Evolutionary conservation across 92 coral and sea anemone genomes (phyloP).

Genomic region (Porites cylindrica): DNA sequence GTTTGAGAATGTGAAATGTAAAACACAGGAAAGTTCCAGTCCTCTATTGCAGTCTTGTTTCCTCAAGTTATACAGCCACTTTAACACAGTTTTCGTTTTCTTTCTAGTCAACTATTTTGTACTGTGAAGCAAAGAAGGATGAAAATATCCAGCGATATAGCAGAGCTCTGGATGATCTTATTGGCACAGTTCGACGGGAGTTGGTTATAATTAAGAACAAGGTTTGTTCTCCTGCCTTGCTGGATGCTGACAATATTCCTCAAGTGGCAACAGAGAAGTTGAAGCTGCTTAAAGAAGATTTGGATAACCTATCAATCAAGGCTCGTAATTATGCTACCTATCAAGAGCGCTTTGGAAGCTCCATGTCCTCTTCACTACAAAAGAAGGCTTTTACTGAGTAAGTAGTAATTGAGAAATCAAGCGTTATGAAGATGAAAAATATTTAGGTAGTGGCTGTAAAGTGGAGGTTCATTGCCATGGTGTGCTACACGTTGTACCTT

Average conservation of each 20-base stretch:
- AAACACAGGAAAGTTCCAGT: too few relatives aligned
- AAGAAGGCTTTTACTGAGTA: conserved; percentile 84
- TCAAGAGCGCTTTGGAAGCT: conserved; percentile 90
- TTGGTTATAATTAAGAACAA: conserved; percentile 83
- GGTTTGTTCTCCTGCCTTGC: conserved; percentile 85
- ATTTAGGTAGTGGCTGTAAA: too few relatives aligned
- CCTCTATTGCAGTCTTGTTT: too few relatives aligned
- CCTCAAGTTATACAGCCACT: too few relatives aligned
- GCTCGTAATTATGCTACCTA: conserved; percentile 86
- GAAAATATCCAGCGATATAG: conserved; percentile 88
- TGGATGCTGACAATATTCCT: conserved; percentile 89
- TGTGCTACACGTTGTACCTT: too few relatives aligned
- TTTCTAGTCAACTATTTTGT: conserved; percentile 89
- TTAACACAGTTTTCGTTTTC: neutral
- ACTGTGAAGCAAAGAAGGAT: conserved; percentile 96
- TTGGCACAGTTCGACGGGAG: conserved; percentile 84
- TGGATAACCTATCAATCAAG: conserved; percentile 74
- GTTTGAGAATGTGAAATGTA: too few relatives aligned
- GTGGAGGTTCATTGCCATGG: too few relatives aligned
- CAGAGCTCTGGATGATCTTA: conserved; percentile 81
- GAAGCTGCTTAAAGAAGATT: conserved; percentile 82
- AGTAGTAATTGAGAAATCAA: conserved; percentile 17
- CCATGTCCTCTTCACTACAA: conserved; percentile 84
- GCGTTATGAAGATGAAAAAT: too few relatives aligned
- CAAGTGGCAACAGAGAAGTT: conserved; percentile 83